These are phyloP conservation scores for Dendrolimus houi DNA, from an alignment of 2,888 invertebrate species.

Conservation along the genomic window DNA sequence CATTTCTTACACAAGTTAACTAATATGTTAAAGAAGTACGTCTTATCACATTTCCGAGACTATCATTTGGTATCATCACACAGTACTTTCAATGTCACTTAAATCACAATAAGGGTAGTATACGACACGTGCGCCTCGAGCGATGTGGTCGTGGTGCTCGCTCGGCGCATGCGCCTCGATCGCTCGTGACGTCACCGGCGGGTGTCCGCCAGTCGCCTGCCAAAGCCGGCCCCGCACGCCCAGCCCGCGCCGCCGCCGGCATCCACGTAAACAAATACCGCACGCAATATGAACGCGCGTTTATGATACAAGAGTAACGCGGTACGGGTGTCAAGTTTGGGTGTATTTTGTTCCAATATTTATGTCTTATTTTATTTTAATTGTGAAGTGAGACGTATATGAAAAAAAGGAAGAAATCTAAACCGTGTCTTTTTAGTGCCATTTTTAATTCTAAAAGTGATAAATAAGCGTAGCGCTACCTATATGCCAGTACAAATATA, in stretches of 20 bases:
- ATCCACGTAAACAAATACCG: conserved; percentile 48
- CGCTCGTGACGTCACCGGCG: conserved; percentile 37
- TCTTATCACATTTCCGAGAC: no score
- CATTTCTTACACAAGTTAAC: no score
- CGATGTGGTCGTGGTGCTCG: conserved; percentile 18
- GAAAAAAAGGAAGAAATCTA: conserved; percentile 16
- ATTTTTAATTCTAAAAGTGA: conserved; percentile 55
- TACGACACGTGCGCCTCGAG: conserved; percentile 18
- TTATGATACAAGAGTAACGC: conserved; percentile 28
- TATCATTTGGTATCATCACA: background rate
- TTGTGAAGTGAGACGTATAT: conserved; percentile 17
- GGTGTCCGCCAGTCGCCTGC: conserved; percentile 34
- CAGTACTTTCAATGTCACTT: background rate
- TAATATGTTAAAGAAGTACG: no score
- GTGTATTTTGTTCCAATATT: conserved; percentile 58
- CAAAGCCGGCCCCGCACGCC: conserved; percentile 35
- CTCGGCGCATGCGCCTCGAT: conserved; percentile 20
- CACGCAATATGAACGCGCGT: conserved; percentile 45
- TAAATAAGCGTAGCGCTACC: conserved; percentile 34
- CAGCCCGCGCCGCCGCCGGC: conserved; percentile 34
- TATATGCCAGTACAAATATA: conserved; percentile 70
- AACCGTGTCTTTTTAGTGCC: conserved; percentile 74
- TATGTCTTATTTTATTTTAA: conserved; percentile 53
- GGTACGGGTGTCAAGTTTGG: conserved; percentile 9
- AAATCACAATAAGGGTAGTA: background rate